Conservation (phyloP, 35 echinoderm and acorn worm species). For the Eucidaris tribuloides region DNA sequence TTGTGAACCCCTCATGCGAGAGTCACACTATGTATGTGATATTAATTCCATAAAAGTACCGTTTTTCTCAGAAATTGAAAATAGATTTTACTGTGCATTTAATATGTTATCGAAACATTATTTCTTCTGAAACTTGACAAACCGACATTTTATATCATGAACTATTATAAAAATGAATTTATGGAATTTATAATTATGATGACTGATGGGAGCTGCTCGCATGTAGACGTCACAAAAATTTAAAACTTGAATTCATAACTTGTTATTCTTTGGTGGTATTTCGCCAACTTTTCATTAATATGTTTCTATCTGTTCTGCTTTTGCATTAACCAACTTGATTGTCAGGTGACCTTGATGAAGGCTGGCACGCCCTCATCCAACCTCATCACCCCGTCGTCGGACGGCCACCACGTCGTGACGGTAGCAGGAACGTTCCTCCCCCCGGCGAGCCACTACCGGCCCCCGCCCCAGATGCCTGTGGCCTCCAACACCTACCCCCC, state of each 20-base stretch:
- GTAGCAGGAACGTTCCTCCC: constrained; percentile 84
- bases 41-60: no score
- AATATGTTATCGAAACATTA: no score
- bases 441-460: constrained; percentile 59
- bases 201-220: no score
- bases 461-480: constrained; percentile 11
- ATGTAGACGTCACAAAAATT: neutral
- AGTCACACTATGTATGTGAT: no score
- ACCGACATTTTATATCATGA: no score
- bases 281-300: neutral
- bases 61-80: no score
- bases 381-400: constrained; percentile 9
- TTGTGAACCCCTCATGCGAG: no score
- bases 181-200: no score
- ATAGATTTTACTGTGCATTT: no score
- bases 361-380: constrained; percentile 21
- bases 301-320: neutral
- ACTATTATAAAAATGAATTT: no score
- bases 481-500: constrained; percentile 33
- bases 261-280: constrained; percentile 10
- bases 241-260: neutral
- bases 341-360: constrained; percentile 5
- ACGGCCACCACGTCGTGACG: constrained; percentile 66
- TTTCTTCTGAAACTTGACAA: no score
- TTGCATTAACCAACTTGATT: constrained; percentile 12